These are phyloP conservation scores for Hystrix cristata DNA, from an alignment of 2,113 vertebrate genomes.

Conservation along the genomic window DNA sequence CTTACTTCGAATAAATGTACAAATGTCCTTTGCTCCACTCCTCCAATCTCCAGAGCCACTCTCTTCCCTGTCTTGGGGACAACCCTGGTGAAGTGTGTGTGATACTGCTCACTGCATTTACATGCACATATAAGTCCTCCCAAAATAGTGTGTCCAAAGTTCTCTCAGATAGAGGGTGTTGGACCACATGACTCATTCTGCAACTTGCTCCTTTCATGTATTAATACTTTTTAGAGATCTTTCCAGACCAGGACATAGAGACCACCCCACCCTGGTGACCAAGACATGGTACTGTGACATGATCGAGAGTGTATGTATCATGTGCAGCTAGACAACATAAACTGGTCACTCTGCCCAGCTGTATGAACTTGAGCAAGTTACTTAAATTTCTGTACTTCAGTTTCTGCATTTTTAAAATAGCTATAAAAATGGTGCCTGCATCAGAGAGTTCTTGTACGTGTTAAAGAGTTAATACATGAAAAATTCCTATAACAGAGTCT, in stretches of 20 bases:
- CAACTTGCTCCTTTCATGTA: background rate
- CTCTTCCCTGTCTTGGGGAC: background rate
- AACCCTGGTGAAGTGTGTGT: background rate
- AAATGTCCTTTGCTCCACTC: background rate
- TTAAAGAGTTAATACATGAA: background rate
- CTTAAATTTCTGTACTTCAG: background rate
- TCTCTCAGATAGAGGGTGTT: background rate
- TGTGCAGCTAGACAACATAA: accelerated
- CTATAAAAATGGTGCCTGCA: background rate
- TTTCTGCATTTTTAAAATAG: background rate
- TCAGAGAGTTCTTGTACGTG: background rate
- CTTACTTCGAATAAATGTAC: background rate
- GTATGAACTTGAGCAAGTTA: background rate
- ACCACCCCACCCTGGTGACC: background rate
- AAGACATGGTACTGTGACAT: background rate
- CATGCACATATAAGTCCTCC: background rate
- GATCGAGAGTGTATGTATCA: background rate
- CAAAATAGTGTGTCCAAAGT: background rate
- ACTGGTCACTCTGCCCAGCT: background rate
- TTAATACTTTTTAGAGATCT: background rate
- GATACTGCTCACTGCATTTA: background rate
- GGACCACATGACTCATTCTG: background rate
- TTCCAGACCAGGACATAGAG: background rate
- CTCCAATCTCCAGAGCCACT: background rate
- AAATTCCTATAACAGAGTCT: background rate